Conservation (phyloP, 2,113 vertebrate species). For the Polyodon spathula region DNA sequence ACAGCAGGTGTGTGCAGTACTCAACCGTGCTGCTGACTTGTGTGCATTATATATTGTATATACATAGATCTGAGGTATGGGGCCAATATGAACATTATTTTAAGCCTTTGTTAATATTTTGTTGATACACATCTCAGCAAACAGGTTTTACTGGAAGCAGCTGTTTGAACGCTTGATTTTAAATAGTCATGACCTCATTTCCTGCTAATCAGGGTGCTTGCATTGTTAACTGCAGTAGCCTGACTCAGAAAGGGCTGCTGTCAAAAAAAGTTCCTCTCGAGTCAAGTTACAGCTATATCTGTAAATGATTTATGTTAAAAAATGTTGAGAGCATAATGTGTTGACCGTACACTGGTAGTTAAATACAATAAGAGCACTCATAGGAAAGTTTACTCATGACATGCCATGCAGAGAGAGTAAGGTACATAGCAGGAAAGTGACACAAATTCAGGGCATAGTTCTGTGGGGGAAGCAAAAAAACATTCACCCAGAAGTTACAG, state of each 20-base stretch:
- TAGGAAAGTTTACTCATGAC: slow-evolving; percentile 5
- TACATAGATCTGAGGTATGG: no score
- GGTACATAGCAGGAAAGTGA: no score
- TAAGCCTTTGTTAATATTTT: no score
- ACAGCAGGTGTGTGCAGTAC: no score
- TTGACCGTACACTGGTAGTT: slow-evolving; percentile 25
- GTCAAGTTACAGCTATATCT: slow-evolving; percentile 41
- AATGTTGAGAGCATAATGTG: slow-evolving; percentile 31
- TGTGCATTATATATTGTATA: no score
- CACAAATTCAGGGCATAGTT: no score
- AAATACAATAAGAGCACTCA: slow-evolving; percentile 31
- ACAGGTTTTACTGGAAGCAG: slow-evolving; percentile 61
- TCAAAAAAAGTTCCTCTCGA: slow-evolving; percentile 58
- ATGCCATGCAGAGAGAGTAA: neutral
- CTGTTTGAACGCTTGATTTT: slow-evolving; percentile 74
- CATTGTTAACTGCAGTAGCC: slow-evolving; percentile 67
- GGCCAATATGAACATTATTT: no score
- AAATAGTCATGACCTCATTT: slow-evolving; percentile 80
- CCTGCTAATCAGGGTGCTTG: slow-evolving; percentile 64
- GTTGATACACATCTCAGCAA: no score
- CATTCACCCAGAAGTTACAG: no score
- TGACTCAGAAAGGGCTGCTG: slow-evolving; percentile 61
- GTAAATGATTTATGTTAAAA: slow-evolving; percentile 35
- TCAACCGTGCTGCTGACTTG: no score
- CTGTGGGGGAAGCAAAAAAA: no score